phyloP scores from a whole-genome alignment of 2,113 vertebrate genomes.

The Aythya baeri region DNA sequence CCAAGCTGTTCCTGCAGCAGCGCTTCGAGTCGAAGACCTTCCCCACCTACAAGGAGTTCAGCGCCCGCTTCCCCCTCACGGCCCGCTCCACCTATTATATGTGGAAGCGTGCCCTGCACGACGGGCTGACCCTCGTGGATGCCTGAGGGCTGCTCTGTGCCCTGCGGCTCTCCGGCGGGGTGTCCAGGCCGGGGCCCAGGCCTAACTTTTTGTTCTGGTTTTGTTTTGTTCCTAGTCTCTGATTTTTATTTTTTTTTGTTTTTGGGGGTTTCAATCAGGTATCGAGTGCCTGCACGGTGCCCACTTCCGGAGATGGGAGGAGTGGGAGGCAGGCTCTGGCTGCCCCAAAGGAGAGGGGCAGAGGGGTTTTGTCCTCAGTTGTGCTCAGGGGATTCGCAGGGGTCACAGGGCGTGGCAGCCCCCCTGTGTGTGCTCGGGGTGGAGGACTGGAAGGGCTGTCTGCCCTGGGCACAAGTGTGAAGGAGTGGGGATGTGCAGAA shows the following conservation, averaged over 20 bases:
- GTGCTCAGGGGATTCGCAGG: not conserved
- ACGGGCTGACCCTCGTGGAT: slow-evolving; percentile 91
- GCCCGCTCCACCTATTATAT: slow-evolving; percentile 98
- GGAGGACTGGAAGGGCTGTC: not conserved
- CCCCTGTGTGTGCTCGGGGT: not conserved
- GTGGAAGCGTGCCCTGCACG: slow-evolving; percentile 95
- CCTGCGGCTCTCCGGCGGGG: not conserved
- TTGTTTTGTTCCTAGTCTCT: slow-evolving; percentile 29
- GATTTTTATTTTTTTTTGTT: not conserved
- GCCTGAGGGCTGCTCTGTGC: slow-evolving; percentile 60
- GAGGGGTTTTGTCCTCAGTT: not conserved
- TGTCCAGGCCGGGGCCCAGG: fast-evolving
- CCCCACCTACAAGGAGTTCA: slow-evolving; percentile 94
- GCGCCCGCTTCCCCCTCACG: slow-evolving; percentile 89
- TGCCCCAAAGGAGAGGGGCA: not conserved
- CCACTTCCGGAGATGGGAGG: not conserved
- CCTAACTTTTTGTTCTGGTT: not conserved
- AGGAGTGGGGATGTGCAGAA: not conserved
- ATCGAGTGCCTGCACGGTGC: not conserved
- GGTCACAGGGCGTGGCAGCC: not conserved
- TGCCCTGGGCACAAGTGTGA: not conserved
- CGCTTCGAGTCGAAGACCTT: slow-evolving; percentile 94
- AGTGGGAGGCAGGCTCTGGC: slow-evolving; percentile 1
- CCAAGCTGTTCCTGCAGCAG: slow-evolving; percentile 94
- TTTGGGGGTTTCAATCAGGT: not conserved